Conservation (phyloP, 1,140 invertebrate genomes). For the Brachionus asplanchnoidis region DNA sequence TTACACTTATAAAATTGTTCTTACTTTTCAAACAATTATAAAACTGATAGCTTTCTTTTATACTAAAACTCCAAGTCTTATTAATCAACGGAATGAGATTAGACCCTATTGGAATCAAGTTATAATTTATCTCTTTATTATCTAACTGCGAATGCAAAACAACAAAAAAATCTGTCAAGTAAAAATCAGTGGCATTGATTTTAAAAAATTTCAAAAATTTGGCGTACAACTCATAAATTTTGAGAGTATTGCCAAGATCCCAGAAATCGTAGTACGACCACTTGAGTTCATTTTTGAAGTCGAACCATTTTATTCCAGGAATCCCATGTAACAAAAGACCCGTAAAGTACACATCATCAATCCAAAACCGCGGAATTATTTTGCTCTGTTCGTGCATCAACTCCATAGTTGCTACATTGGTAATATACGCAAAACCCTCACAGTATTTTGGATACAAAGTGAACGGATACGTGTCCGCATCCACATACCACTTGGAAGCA, state of each 20-base stretch:
- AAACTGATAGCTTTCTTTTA: background rate
- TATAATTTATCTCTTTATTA: slow-evolving; percentile 26
- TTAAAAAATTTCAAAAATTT: slow-evolving; percentile 17
- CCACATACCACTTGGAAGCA: slow-evolving; percentile 57
- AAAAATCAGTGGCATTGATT: slow-evolving; percentile 21
- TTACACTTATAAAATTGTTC: background rate
- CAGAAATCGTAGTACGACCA: slow-evolving; percentile 40
- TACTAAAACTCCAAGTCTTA: background rate
- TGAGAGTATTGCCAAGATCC: slow-evolving; percentile 19
- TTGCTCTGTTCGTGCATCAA: slow-evolving; percentile 49
- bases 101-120: background rate
- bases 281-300: slow-evolving; percentile 22
- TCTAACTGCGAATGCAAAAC: slow-evolving; percentile 28
- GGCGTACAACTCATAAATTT: slow-evolving; percentile 32
- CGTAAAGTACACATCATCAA: slow-evolving; percentile 57
- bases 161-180: slow-evolving; percentile 9
- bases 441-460: slow-evolving; percentile 57
- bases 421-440: slow-evolving; percentile 55
- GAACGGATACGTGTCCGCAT: slow-evolving; percentile 51
- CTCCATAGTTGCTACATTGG: slow-evolving; percentile 52
- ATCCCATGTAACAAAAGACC: slow-evolving; percentile 47
- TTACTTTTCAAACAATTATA: background rate
- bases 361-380: slow-evolving; percentile 53
- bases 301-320: background rate
- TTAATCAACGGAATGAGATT: background rate